Conservation (phyloP, 2,113 vertebrate species). For the Pardalotus punctatus region DNA sequence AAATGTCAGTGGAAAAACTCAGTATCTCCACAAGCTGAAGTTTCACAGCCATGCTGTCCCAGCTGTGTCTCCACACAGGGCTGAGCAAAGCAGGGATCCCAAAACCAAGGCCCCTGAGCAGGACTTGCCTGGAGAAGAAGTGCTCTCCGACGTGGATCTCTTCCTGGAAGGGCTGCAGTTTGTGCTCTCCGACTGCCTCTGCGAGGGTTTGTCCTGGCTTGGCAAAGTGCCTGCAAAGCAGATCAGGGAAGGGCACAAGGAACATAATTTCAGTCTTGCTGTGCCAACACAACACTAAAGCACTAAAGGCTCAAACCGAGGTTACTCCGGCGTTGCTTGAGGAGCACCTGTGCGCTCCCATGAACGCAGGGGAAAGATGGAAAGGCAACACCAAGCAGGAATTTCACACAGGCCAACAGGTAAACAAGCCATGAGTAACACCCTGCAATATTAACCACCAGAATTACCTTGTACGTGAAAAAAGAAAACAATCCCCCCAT, state of each 20-base stretch:
- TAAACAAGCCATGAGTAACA: neutral
- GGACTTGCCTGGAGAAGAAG: slow-evolving; percentile 74
- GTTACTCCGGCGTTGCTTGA: neutral
- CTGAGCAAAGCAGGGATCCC: neutral
- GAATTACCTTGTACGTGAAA: neutral
- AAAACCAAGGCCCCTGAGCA: neutral
- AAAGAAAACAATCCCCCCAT: rapidly evolving
- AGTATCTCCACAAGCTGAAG: neutral
- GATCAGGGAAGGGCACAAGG: slow-evolving; percentile 15
- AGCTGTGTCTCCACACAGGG: neutral
- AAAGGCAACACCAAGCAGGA: neutral
- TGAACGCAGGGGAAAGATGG: rapidly evolving
- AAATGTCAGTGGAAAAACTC: neutral
- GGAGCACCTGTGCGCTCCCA: neutral
- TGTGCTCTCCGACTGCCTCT: slow-evolving; percentile 70
- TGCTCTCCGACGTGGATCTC: slow-evolving; percentile 74
- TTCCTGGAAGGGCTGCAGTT: slow-evolving; percentile 76
- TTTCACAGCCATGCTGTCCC: neutral
- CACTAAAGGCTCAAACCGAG: neutral
- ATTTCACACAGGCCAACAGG: neutral
- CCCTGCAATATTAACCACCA: neutral
- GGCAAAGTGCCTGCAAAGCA: slow-evolving; percentile 65
- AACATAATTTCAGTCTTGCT: neutral
- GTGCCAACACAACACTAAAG: neutral
- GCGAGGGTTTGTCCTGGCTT: slow-evolving; percentile 71